These are phyloP conservation scores for Nomada ferruginata DNA, from an alignment of 2,888 invertebrate species.

Conservation along the genomic window DNA sequence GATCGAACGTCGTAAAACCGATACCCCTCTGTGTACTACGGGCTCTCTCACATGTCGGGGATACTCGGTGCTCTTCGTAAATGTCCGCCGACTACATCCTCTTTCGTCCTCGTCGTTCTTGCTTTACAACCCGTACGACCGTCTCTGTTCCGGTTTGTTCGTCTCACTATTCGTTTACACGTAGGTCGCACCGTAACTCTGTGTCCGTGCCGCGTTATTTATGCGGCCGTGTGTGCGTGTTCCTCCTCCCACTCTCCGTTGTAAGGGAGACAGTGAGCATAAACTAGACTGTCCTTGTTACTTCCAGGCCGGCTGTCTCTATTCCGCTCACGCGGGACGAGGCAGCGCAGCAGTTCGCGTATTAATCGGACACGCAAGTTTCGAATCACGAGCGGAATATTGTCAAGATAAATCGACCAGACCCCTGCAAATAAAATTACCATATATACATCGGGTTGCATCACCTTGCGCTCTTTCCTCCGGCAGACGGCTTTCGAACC, in stretches of 20 bases:
- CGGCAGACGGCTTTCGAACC: neutral
- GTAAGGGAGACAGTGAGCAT: conserved; percentile 58
- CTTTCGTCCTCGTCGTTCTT: conserved; percentile 65
- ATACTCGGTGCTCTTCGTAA: conserved; percentile 72
- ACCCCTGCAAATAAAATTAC: conserved; percentile 59
- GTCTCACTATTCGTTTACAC: conserved; percentile 56
- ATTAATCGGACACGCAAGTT: conserved; percentile 60
- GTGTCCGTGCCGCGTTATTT: conserved; percentile 49
- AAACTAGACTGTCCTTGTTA: conserved; percentile 46
- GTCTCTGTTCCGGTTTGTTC: conserved; percentile 29
- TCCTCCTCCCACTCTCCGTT: conserved; percentile 59
- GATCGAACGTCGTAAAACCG: conserved; percentile 70
- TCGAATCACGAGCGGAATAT: conserved; percentile 56
- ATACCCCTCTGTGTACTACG: conserved; percentile 59
- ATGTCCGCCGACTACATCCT: conserved; percentile 74
- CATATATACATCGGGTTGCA: conserved; percentile 47
- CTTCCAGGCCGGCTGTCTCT: conserved; percentile 26
- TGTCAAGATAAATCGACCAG: conserved; percentile 47
- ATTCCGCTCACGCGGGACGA: neutral
- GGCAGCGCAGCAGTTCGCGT: conserved; percentile 42
- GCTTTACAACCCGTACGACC: conserved; percentile 28
- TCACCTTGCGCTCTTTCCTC: conserved; percentile 31
- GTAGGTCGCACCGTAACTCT: conserved; percentile 47
- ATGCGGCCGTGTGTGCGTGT: conserved; percentile 53
- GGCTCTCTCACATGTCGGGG: conserved; percentile 68